A percentile compares a stretch with the other conserved stretches of the same genome.
These are phyloP conservation scores for Hydrophis major DNA, from an alignment of 2,797 vertebrate genomes.

Conservation along the genomic window DNA sequence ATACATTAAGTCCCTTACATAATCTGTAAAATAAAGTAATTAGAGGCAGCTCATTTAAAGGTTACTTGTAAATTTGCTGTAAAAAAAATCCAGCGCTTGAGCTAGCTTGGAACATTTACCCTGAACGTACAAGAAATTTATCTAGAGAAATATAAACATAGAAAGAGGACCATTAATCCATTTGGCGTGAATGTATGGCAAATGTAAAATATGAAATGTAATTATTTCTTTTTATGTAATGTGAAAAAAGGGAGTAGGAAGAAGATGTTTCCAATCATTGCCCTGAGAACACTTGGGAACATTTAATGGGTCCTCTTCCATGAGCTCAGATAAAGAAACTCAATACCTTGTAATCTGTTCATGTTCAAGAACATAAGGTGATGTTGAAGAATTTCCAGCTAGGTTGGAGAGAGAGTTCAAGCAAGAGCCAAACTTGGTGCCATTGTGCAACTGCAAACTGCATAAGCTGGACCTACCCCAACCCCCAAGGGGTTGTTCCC, in stretches of 20 bases:
- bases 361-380: background rate
- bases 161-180: background rate
- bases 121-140: background rate
- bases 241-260: background rate
- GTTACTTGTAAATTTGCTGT: background rate
- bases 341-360: background rate
- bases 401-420: background rate
- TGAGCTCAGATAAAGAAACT: background rate
- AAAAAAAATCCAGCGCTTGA: background rate
- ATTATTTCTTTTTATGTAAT: background rate
- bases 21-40: background rate
- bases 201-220: background rate
- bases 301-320: background rate
- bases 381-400: background rate
- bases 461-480: background rate
- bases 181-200: background rate
- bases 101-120: background rate
- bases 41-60: background rate
- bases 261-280: background rate
- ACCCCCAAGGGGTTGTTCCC: no score
- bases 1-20: background rate
- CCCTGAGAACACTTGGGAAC: background rate
- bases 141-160: background rate
- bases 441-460: background rate
- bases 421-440: background rate